These are phyloP conservation scores for Amphiprion percula DNA, from an alignment of 2,113 vertebrate species.

Conservation along the genomic window DNA sequence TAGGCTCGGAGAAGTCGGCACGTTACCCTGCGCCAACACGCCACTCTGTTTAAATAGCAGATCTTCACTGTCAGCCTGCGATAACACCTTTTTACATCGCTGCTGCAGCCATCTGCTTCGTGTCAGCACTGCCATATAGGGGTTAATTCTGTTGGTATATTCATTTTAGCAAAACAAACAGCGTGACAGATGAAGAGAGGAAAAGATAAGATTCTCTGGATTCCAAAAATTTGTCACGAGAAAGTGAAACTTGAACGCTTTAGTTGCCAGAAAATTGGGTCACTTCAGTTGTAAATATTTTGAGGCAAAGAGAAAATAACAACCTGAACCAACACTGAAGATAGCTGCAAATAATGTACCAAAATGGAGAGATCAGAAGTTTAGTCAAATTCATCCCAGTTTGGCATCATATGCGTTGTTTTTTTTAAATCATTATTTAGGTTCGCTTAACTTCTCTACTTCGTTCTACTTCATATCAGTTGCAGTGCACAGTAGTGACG, in stretches of 20 bases:
- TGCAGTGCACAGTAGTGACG: too few relatives aligned
- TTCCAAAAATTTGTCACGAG: conserved; percentile 47
- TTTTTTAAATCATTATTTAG: too few relatives aligned
- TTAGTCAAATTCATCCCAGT: neutral
- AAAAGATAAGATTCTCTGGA: conserved; percentile 36
- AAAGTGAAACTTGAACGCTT: conserved; percentile 52
- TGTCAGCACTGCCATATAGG: conserved; percentile 73
- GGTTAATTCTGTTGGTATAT: conserved; percentile 81
- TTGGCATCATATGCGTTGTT: neutral
- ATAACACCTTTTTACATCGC: conserved; percentile 79
- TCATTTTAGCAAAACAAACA: conserved; percentile 81
- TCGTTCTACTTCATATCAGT: neutral
- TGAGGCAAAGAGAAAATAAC: conserved; percentile 17
- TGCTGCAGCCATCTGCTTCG: conserved; percentile 80
- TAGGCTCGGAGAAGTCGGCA: conserved; percentile 51
- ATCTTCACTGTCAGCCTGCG: conserved; percentile 80
- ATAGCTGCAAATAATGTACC: conserved; percentile 4
- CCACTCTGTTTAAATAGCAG: conserved; percentile 75
- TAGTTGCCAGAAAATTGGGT: conserved; percentile 53
- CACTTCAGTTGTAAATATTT: conserved; percentile 19
- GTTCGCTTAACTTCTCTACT: too few relatives aligned
- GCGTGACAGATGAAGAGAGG: conserved; percentile 59
- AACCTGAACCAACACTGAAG: conserved; percentile 3
- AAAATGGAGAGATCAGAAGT: conserved; percentile 10
- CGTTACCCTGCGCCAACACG: conserved; percentile 62